Conservation (phyloP, 2,888 invertebrate genomes). For the Tetragnatha montana region DNA sequence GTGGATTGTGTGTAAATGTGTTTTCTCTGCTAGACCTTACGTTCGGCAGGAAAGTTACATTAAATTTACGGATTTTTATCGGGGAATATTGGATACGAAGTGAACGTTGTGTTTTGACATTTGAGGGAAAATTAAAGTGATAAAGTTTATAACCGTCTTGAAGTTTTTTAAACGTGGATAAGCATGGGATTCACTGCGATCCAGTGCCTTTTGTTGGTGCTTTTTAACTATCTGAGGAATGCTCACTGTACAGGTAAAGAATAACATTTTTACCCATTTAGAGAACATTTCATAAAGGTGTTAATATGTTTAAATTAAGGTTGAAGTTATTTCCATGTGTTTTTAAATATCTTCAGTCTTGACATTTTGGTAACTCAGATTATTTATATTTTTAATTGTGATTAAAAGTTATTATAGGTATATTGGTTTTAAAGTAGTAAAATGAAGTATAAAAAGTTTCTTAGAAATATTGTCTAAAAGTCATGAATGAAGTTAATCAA, state of each 20-base stretch:
- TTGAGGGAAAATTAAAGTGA: constrained; percentile 18
- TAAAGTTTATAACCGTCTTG: neutral
- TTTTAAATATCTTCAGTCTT: too few species aligned
- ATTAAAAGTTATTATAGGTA: too few species aligned
- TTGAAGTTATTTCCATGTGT: too few species aligned
- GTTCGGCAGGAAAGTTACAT: neutral
- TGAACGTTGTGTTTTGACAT: constrained; percentile 24
- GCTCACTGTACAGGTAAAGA: constrained; percentile 50
- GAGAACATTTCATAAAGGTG: neutral
- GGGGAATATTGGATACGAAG: neutral
- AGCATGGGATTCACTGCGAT: constrained; percentile 29
- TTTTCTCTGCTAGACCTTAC: neutral
- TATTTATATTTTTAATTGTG: too few species aligned
- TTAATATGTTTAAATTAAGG: too few species aligned
- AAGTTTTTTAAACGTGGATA: constrained; percentile 26
- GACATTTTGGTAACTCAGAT: too few species aligned
- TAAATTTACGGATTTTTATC: neutral
- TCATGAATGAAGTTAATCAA: too few species aligned
- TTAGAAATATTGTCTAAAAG: too few species aligned
- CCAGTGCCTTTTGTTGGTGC: constrained; percentile 56
- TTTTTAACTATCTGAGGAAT: constrained; percentile 36
- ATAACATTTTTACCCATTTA: neutral
- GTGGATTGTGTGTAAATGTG: neutral
- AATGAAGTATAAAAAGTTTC: too few species aligned
- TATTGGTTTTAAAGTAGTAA: too few species aligned